phyloP scores from a whole-genome alignment of 2,113 vertebrate genomes.

The Drymodes brunneopygia region DNA sequence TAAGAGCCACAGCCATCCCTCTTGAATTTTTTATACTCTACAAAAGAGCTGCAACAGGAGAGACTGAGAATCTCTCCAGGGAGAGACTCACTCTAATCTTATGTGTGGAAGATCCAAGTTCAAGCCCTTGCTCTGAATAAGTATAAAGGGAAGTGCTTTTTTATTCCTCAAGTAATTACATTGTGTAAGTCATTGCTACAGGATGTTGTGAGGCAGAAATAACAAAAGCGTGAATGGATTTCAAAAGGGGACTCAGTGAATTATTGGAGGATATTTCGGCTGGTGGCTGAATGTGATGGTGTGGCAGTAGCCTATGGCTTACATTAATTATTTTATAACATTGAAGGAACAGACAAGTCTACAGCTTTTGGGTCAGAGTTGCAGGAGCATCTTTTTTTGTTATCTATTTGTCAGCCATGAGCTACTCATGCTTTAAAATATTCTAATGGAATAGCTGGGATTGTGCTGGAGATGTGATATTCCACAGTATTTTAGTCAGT shows the following conservation, averaged over 20 bases:
- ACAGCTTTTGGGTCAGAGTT: neutral
- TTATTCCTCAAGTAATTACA: slow-evolving; percentile 38
- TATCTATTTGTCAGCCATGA: neutral
- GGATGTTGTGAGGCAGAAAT: slow-evolving; percentile 53
- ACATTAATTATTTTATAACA: neutral
- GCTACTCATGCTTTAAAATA: neutral
- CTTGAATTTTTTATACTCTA: neutral
- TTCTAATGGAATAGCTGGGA: neutral
- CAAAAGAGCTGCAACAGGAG: neutral
- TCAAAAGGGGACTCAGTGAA: neutral
- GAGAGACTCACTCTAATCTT: neutral
- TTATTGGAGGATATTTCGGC: slow-evolving; percentile 14
- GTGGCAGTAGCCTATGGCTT: neutral
- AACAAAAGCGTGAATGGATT: slow-evolving; percentile 16
- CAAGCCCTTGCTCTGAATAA: slow-evolving; percentile 23
- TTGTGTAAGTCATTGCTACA: slow-evolving; percentile 29
- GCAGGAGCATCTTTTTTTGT: neutral
- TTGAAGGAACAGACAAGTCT: neutral
- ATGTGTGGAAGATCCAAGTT: slow-evolving; percentile 13
- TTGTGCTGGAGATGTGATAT: neutral
- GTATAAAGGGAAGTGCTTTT: slow-evolving; percentile 40
- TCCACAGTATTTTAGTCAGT: neutral
- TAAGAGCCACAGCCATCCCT: neutral
- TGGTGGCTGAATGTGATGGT: neutral
- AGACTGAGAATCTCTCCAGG: neutral